A percentile compares a stretch with the other conserved stretches of the same genome.
These are phyloP conservation scores for Ptyas mucosa DNA, from an alignment of 2,113 vertebrate genomes.

Conservation along the genomic window DNA sequence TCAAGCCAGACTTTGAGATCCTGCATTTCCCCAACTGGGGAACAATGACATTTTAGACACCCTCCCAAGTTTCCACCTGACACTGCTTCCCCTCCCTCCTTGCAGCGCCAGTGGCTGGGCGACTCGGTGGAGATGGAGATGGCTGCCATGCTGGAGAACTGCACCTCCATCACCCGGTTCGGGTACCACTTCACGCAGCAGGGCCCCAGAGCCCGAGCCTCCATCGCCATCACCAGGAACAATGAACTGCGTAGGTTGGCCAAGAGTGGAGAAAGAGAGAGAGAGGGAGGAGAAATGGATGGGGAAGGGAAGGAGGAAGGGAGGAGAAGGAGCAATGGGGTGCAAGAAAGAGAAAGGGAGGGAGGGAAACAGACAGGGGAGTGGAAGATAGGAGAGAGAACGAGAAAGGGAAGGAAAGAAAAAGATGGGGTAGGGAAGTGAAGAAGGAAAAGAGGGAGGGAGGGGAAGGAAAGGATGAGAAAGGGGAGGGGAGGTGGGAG, in stretches of 20 bases:
- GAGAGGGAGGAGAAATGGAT: background rate
- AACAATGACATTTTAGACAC: background rate
- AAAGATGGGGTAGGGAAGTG: too few relatives aligned
- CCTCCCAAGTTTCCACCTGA: background rate
- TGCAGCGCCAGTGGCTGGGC: conserved; percentile 85
- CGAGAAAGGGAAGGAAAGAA: background rate
- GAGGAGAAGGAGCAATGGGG: too few relatives aligned
- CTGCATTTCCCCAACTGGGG: background rate
- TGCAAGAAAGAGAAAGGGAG: too few relatives aligned
- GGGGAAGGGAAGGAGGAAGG: background rate
- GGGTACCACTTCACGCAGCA: conserved; percentile 96
- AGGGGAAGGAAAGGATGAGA: background rate
- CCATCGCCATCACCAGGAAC: conserved; percentile 88
- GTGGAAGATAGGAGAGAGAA: background rate
- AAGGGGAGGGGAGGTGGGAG: background rate
- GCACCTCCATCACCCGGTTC: conserved; percentile 84
- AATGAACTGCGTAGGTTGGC: conserved; percentile 85
- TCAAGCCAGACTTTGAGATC: background rate
- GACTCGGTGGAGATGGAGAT: conserved; percentile 95
- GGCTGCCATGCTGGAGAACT: conserved; percentile 88
- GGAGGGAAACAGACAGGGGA: too few relatives aligned
- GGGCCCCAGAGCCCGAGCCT: conserved; percentile 86
- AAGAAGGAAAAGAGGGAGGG: background rate
- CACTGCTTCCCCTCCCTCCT: background rate
- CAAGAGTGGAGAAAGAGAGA: background rate